Evolutionary conservation across 2,113 vertebrate genomes (phyloP).

Genomic region (Actenoides lindsayi): DNA sequence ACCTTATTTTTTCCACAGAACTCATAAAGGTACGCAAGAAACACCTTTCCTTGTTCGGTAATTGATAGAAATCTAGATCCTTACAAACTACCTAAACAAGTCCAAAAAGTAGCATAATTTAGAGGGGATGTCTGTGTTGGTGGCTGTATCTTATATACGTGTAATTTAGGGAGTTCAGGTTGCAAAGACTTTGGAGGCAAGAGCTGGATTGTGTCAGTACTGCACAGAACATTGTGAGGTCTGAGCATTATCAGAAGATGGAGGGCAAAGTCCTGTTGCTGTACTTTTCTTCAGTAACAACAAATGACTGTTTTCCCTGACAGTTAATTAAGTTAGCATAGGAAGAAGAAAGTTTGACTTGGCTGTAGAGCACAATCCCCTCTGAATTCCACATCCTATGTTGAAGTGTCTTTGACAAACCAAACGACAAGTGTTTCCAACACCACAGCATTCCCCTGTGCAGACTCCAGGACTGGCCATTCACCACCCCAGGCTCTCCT

Average conservation of each 20-base stretch:
- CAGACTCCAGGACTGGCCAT: neutral
- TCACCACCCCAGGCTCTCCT: neutral
- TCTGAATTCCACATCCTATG: rapidly evolving
- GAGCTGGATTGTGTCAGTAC: neutral
- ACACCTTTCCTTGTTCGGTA: neutral
- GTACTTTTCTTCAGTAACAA: neutral
- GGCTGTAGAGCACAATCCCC: neutral
- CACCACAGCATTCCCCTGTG: rapidly evolving
- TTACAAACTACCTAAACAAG: neutral
- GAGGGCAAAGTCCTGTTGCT: neutral
- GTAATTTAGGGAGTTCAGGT: neutral
- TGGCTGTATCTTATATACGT: rapidly evolving
- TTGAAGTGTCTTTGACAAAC: neutral
- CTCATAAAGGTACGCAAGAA: neutral
- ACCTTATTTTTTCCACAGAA: neutral
- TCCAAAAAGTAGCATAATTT: neutral
- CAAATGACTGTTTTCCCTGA: neutral
- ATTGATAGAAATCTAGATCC: neutral
- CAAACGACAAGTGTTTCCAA: neutral
- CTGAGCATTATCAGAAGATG: neutral
- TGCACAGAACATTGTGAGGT: neutral
- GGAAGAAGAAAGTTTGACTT: neutral
- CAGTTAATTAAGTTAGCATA: neutral
- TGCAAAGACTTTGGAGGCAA: neutral
- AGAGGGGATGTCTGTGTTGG: neutral